Base-by-base conservation (phyloP, 2,888 invertebrate species). In the Lasioglossum vierecki region DNA sequence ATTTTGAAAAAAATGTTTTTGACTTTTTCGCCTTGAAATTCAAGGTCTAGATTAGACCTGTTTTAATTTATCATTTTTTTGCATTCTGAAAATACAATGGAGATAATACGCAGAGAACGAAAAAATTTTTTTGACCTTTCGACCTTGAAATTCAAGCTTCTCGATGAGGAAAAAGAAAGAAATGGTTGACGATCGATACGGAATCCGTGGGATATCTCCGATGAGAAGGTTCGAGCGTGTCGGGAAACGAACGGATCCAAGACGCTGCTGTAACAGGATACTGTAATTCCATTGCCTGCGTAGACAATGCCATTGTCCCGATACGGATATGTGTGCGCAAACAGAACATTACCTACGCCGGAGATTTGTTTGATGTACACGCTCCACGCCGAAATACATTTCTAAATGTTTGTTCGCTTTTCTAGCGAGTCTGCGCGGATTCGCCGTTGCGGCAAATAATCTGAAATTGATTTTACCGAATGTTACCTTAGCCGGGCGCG, bases 251-350 rank as follows among this genome's bases (percentile, higher is more conserved):
- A 39, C 22, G 8, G 9, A 68, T 35, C 68, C 22, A 68, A 68
- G 68, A 68, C 39, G 68, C 39, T 4, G 4, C 66, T 46, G 66
- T 35, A 68, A 68, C 1, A 68, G 22, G 68, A 68, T 68, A 39
- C 39, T 68, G 39, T 68, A 39, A 39, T 68, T 68, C 68, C 39
- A 22, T 80, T 81, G 72, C 53, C 76, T 83, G 68, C 66, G 57
- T 22, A 76, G 53, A 22, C 81, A 76, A 72, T 83, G 76, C 53
- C n/a, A 77, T 83, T 82, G 71, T 77, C 30, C 22, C 76, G 77
- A 74, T 70, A 22, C 63, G 63, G 71, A 70, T 76, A 80, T 72
- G 49, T 39, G 68, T 76, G 39, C 35, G 26, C 57, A 35, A 41
- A 26, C 63, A 72, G 35, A 39, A 30, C 72, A 72, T 80, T 80